A percentile compares a stretch with the other conserved stretches of the same genome.
phyloP scores from a whole-genome alignment of 2,888 invertebrate species.

The Erynnis tages region DNA sequence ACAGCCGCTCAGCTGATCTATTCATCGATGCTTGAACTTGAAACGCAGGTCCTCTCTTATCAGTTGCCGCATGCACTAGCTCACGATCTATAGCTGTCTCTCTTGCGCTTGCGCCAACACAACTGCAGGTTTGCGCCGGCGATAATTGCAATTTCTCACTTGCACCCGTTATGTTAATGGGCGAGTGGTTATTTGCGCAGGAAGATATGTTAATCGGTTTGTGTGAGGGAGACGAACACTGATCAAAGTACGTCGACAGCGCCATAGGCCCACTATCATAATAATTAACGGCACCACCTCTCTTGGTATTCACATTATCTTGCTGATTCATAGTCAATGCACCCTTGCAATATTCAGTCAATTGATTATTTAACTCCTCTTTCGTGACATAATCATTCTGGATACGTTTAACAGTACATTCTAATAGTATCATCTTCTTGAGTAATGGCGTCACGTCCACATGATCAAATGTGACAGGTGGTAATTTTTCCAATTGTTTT shows the following conservation, averaged over 20 bases:
- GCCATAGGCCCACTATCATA: constrained; percentile 19
- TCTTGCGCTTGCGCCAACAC: neutral
- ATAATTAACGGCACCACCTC: neutral
- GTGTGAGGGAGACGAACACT: neutral
- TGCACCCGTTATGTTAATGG: neutral
- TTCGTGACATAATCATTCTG: constrained; percentile 1
- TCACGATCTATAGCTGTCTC: neutral
- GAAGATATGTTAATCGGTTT: neutral
- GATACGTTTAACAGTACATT: neutral
- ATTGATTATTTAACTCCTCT: constrained; percentile 1
- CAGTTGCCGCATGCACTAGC: neutral
- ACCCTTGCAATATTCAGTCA: neutral
- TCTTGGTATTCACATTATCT: constrained; percentile 8
- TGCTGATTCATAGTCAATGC: neutral
- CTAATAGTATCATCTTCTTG: constrained; percentile 7
- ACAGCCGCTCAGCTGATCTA: neutral
- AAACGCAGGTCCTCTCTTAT: neutral
- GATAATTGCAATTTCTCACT: neutral
- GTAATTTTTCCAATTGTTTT: constrained; percentile 22
- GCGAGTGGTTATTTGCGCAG: neutral
- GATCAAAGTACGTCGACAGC: neutral
- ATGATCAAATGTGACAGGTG: constrained; percentile 28
- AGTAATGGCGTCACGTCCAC: constrained; percentile 29
- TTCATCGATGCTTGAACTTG: neutral
- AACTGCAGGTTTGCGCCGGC: neutral